These are phyloP conservation scores for Candoia aspera DNA, from an alignment of 2,113 vertebrate genomes.

Conservation along the genomic window DNA sequence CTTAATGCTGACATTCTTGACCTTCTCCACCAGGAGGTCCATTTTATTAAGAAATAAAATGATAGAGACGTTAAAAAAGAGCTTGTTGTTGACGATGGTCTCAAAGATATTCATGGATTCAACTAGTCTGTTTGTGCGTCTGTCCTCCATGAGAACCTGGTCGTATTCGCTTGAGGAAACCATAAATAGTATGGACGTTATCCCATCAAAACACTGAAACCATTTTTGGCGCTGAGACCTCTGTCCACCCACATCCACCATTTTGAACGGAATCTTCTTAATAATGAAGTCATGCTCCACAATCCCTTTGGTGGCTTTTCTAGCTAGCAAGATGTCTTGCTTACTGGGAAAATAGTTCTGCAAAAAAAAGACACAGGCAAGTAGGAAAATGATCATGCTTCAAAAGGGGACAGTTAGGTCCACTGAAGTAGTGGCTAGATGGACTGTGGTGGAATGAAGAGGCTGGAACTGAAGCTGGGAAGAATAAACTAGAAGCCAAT, in stretches of 20 bases:
- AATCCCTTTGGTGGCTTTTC: slow-evolving; percentile 96
- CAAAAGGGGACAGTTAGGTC: neutral
- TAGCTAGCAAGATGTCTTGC: slow-evolving; percentile 93
- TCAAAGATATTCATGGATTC: slow-evolving; percentile 99
- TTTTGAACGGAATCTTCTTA: slow-evolving; percentile 98
- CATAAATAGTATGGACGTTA: slow-evolving; percentile 97
- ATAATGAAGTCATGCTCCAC: slow-evolving; percentile 97
- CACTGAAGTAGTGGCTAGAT: neutral
- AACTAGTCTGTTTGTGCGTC: slow-evolving; percentile 91
- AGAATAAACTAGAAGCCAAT: neutral
- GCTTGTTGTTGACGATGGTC: slow-evolving; percentile 98
- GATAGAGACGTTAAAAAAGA: slow-evolving; percentile 95
- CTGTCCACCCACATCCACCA: slow-evolving; percentile 97
- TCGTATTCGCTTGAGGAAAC: slow-evolving; percentile 95
- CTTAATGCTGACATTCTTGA: slow-evolving; percentile 87
- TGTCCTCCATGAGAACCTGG: slow-evolving; percentile 97
- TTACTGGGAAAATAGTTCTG: slow-evolving; percentile 93
- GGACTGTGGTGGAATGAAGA: too few species aligned
- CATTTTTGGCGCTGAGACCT: slow-evolving; percentile 96
- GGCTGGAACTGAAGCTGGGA: neutral
- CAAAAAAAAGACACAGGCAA: slow-evolving; percentile 43
- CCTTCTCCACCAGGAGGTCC: slow-evolving; percentile 94
- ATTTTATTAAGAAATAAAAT: slow-evolving; percentile 99
- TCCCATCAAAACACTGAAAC: slow-evolving; percentile 98
- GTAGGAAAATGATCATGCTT: neutral